These are phyloP conservation scores for Chiloscyllium plagiosum DNA, from an alignment of 2,113 vertebrate genomes.

Conservation along the genomic window DNA sequence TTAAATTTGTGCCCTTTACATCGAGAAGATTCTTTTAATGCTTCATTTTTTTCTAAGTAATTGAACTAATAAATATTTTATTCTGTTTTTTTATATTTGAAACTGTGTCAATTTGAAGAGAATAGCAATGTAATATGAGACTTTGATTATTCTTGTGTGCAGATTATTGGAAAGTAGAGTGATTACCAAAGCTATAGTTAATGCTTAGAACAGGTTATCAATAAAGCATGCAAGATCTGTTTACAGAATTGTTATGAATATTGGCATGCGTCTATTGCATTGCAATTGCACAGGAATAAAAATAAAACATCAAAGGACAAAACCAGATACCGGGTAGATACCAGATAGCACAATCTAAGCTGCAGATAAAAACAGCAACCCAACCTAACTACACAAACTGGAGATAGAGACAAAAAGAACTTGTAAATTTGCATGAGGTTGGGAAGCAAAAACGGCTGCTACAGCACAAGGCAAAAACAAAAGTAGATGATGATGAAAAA, in stretches of 20 bases:
- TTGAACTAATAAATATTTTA: background rate
- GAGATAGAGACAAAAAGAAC: background rate
- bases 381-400: background rate
- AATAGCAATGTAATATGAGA: background rate
- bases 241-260: background rate
- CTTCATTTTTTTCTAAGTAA: background rate
- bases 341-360: background rate
- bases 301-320: background rate
- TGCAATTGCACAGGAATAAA: background rate
- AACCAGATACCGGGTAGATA: background rate
- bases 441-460: background rate
- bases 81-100: background rate
- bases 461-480: background rate
- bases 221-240: background rate
- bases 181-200: background rate
- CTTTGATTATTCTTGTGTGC: background rate
- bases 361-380: background rate
- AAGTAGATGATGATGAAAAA: background rate
- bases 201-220: background rate
- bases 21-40: background rate
- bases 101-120: background rate
- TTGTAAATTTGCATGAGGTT: background rate
- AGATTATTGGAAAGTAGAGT: background rate
- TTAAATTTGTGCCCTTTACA: background rate
- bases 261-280: background rate